Conservation (phyloP, 2,113 vertebrate genomes). For the zebrafish (Danio rerio) region DNA sequence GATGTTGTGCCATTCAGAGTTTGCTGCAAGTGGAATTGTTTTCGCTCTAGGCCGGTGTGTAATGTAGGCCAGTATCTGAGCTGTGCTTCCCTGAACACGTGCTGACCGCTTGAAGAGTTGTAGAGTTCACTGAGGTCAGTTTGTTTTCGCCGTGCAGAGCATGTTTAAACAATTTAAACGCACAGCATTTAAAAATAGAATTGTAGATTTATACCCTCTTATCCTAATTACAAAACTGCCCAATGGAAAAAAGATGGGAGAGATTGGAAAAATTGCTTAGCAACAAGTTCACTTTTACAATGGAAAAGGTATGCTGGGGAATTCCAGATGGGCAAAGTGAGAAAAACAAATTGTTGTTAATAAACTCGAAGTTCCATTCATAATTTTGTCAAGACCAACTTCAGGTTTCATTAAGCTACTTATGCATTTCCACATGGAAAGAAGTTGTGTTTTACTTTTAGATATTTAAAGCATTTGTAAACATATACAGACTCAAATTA, state of each 20-base stretch:
- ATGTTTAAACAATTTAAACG: constrained; percentile 40
- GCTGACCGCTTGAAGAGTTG: constrained; percentile 19
- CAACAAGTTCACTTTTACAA: constrained; percentile 60
- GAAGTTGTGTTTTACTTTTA: background rate
- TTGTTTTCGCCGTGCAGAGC: background rate
- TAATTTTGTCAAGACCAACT: background rate
- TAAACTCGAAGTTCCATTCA: background rate
- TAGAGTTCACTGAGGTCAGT: constrained; percentile 17
- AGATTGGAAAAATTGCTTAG: constrained; percentile 66
- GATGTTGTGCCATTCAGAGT: constrained; percentile 32
- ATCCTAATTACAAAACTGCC: constrained; percentile 57
- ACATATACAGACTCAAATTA: background rate
- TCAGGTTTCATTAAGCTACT: background rate
- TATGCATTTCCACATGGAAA: background rate
- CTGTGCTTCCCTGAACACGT: constrained; percentile 1
- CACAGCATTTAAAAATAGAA: constrained; percentile 58
- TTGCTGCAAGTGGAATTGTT: background rate
- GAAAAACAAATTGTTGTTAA: constrained; percentile 31
- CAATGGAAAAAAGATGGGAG: constrained; percentile 72
- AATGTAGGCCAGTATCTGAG: constrained; percentile 31
- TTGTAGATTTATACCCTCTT: constrained; percentile 56
- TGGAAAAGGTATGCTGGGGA: constrained; percentile 55
- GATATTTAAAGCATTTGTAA: background rate
- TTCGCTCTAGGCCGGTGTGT: background rate
- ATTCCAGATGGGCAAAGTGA: constrained; percentile 61